Conservation (phyloP, 1,140 invertebrate genomes). For the Pogonus chalceus region DNA sequence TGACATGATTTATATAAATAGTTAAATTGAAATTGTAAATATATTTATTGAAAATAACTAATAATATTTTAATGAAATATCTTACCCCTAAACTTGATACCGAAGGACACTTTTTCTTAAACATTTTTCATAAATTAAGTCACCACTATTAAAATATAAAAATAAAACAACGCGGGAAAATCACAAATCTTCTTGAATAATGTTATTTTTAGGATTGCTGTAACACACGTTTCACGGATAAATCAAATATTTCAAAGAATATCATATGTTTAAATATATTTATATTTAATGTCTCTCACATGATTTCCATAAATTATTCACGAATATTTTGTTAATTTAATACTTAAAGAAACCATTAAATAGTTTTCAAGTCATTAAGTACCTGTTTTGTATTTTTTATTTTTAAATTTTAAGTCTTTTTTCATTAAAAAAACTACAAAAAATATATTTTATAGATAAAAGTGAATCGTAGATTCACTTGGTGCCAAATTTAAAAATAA, state of each 20-base stretch:
- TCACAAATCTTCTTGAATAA: background rate
- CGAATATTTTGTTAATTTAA: background rate
- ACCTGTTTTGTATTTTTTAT: background rate
- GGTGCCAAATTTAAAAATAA: no score
- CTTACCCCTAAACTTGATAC: slow-evolving; percentile 36
- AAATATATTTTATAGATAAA: no score
- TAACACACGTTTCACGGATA: background rate
- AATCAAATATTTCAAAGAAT: background rate
- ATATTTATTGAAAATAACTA: no score
- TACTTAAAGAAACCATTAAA: background rate
- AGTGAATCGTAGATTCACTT: no score
- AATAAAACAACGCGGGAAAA: background rate
- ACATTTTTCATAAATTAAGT: slow-evolving; percentile 17
- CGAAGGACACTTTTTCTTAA: slow-evolving; percentile 36
- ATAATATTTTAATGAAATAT: no score
- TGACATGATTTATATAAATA: no score
- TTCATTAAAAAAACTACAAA: no score
- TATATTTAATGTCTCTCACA: background rate
- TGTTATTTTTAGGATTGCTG: background rate
- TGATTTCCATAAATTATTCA: background rate
- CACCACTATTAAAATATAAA: background rate
- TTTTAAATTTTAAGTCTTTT: background rate
- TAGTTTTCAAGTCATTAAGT: background rate
- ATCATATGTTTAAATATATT: background rate
- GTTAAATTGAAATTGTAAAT: no score